phyloP scores from a whole-genome alignment of 2,113 vertebrate genomes.

The Tetrao urogallus region DNA sequence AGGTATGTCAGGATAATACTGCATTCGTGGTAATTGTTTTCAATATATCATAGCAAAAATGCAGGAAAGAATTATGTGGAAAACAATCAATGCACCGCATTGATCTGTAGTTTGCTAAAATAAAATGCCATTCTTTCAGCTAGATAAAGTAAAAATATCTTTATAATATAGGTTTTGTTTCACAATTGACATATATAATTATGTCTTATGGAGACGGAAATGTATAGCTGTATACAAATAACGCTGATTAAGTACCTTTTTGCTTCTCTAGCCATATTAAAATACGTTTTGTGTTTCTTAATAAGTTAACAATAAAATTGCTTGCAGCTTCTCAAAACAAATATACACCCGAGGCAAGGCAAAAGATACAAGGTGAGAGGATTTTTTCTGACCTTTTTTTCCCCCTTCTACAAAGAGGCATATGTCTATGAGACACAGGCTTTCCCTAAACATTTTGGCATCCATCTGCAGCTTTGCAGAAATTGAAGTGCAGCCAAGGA shows the following conservation, averaged over 20 bases:
- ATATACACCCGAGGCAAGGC: slow-evolving; percentile 74
- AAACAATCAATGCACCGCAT: slow-evolving; percentile 82
- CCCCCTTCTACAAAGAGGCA: slow-evolving; percentile 62
- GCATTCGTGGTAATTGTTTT: slow-evolving; percentile 70
- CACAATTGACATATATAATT: slow-evolving; percentile 80
- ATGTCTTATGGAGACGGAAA: slow-evolving; percentile 77
- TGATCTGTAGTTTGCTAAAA: slow-evolving; percentile 80
- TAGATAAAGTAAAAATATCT: slow-evolving; percentile 81
- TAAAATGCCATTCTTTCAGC: slow-evolving; percentile 81
- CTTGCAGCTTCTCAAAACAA: slow-evolving; percentile 76
- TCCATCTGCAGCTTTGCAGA: slow-evolving; percentile 74
- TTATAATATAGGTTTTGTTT: slow-evolving; percentile 82
- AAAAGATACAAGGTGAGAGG: slow-evolving; percentile 71
- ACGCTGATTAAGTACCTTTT: slow-evolving; percentile 78
- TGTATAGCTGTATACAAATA: slow-evolving; percentile 73
- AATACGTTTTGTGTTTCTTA: slow-evolving; percentile 73
- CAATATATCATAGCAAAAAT: slow-evolving; percentile 73
- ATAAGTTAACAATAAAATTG: slow-evolving; percentile 80
- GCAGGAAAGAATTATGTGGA: slow-evolving; percentile 58
- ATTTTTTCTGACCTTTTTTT: slow-evolving; percentile 65
- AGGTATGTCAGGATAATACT: slow-evolving; percentile 80
- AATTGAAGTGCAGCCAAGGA: slow-evolving; percentile 75
- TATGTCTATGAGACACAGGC: slow-evolving; percentile 84
- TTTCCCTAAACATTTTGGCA: slow-evolving; percentile 74
- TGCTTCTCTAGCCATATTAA: slow-evolving; percentile 73